These are phyloP conservation scores for Xylocampa areola DNA, from an alignment of 2,888 invertebrate species.

Conservation along the genomic window DNA sequence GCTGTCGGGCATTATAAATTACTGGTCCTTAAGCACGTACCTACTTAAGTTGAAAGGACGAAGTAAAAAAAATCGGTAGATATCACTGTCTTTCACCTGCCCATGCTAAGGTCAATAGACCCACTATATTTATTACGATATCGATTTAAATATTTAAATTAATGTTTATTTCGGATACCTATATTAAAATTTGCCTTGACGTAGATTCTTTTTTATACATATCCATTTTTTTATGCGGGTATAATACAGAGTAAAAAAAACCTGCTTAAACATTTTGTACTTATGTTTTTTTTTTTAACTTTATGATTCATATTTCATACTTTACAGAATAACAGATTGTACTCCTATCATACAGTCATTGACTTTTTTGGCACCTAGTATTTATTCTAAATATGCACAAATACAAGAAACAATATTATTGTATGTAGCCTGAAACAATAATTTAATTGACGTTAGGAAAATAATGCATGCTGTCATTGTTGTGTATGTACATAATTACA, in stretches of 20 bases:
- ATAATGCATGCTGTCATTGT: slow-evolving; percentile 19
- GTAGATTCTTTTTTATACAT: neutral
- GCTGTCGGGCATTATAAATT: too few species aligned
- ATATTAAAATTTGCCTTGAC: neutral
- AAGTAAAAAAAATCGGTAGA: slow-evolving; percentile 8
- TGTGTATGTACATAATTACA: slow-evolving; percentile 32
- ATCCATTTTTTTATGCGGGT: neutral
- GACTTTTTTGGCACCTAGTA: neutral
- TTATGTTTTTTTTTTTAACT: too few species aligned
- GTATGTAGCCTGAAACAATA: neutral
- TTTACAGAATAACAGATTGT: too few species aligned
- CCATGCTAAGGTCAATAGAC: slow-evolving; percentile 38
- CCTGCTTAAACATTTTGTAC: too few species aligned
- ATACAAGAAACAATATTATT: slow-evolving; percentile 15
- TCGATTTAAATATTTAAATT: slow-evolving; percentile 26
- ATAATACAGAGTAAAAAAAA: too few species aligned
- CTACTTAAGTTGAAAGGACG: neutral
- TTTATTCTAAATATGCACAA: slow-evolving; percentile 8
- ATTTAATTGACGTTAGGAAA: slow-evolving; percentile 4
- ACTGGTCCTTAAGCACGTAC: too few species aligned
- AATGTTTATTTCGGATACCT: neutral
- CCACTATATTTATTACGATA: slow-evolving; percentile 1
- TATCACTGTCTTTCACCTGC: neutral
- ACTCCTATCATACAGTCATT: too few species aligned
- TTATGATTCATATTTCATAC: too few species aligned